Conservation (phyloP, 2,888 invertebrate genomes). For the Philaethria dido region DNA sequence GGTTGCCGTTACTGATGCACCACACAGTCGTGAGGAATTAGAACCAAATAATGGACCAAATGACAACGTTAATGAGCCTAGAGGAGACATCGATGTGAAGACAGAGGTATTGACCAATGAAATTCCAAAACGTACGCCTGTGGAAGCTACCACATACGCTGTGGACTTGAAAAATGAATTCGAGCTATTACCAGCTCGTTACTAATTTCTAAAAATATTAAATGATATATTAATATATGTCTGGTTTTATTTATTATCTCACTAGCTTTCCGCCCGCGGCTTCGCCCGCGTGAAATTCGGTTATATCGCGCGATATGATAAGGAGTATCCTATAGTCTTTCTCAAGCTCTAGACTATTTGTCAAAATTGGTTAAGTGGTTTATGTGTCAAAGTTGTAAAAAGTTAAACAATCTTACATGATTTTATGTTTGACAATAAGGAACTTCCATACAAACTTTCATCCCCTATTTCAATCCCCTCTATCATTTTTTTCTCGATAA, state of each 20-base stretch:
- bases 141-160: constrained; percentile 30
- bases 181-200: constrained; percentile 20
- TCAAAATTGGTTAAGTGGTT: too few species aligned
- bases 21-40: constrained; percentile 25
- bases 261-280: too few species aligned
- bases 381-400: too few species aligned
- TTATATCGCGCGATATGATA: too few species aligned
- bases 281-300: too few species aligned
- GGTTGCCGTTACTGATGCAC: constrained; percentile 2
- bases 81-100: constrained; percentile 7
- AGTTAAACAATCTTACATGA: too few species aligned
- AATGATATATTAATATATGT: not conserved
- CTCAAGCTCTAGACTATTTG: too few species aligned
- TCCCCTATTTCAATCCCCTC: too few species aligned
- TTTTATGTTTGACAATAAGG: too few species aligned
- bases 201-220: not conserved
- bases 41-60: not conserved
- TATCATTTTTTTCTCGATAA: too few species aligned
- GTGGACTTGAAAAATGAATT: constrained; percentile 29
- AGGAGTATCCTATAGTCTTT: too few species aligned
- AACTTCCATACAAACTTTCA: too few species aligned
- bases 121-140: constrained; percentile 7
- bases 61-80: not conserved
- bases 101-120: constrained; percentile 12
- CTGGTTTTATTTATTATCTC: not conserved